Conservation (phyloP, 2,888 invertebrate species). For the Noctua comes region DNA sequence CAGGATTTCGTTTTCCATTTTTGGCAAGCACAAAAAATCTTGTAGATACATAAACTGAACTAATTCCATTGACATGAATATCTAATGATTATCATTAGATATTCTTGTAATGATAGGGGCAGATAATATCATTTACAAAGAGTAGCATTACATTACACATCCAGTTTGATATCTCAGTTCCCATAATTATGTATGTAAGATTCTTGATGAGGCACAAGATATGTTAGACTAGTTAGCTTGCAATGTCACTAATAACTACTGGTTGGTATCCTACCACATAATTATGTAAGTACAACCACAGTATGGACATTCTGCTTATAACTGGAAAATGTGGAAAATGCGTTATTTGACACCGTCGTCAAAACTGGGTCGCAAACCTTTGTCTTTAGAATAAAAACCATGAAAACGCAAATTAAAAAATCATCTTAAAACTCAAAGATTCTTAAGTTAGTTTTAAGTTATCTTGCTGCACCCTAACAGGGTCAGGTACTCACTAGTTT, state of each 20-base stretch:
- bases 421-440: not conserved
- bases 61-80: not conserved
- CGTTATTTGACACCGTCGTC: no score
- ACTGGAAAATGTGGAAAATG: not conserved
- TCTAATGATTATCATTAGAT: conserved; percentile 4
- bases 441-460: not conserved
- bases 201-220: conserved; percentile 41
- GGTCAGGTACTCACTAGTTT: no score
- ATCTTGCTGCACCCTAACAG: no score
- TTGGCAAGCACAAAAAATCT: not conserved
- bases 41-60: not conserved
- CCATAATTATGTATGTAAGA: conserved; percentile 44
- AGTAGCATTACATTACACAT: conserved; percentile 20
- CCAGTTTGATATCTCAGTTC: conserved; percentile 44
- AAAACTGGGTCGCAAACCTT: no score
- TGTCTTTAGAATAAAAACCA: not conserved
- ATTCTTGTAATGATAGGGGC: conserved; percentile 4
- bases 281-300: not conserved
- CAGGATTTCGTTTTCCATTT: not conserved
- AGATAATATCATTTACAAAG: conserved; percentile 34
- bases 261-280: conserved; percentile 7
- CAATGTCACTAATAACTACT: conserved; percentile 27
- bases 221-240: conserved; percentile 37
- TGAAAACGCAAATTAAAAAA: not conserved
- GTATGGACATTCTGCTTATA: no score